Percentiles rank a stretch among this genome's conserved stretches.
Evolutionary conservation across 2,888 invertebrate species (phyloP).

Genomic region (Torymus aiolomorphi): DNA sequence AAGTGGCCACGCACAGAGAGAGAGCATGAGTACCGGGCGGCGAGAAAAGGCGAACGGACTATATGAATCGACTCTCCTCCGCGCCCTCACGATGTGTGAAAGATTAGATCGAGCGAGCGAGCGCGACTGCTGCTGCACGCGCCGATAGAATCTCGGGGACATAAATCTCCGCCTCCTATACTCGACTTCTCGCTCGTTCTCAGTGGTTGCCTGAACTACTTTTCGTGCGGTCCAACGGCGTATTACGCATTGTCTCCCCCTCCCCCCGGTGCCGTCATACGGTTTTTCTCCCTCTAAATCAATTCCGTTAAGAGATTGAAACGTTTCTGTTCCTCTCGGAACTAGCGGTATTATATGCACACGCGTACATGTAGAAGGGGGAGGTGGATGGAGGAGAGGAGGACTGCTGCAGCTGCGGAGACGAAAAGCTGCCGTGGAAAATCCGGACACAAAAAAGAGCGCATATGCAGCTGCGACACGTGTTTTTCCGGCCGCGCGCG

Average conservation of each 20-base stretch:
- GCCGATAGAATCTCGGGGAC: constrained; percentile 8
- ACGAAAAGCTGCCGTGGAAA: constrained; percentile 39
- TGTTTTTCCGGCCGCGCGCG: neutral
- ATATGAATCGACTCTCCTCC: neutral
- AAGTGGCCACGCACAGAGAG: neutral
- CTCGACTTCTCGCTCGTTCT: neutral
- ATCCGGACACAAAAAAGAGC: constrained; percentile 7
- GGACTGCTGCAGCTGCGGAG: constrained; percentile 1
- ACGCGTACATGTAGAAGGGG: too few species aligned
- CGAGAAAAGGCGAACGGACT: neutral
- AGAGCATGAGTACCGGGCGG: neutral
- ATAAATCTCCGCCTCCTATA: constrained; percentile 27
- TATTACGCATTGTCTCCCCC: neutral
- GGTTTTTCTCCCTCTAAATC: constrained; percentile 11
- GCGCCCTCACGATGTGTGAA: constrained; percentile 13
- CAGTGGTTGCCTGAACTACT: neutral
- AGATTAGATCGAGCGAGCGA: constrained; percentile 21
- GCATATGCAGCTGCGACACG: constrained; percentile 32
- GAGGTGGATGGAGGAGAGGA: too few species aligned
- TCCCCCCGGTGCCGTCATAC: neutral
- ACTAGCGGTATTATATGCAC: too few species aligned
- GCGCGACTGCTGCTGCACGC: neutral
- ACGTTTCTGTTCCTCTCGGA: neutral
- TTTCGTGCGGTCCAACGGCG: neutral
- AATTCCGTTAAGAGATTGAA: constrained; percentile 34